A percentile compares a stretch with the other conserved stretches of the same genome.
Evolutionary conservation across 2,888 invertebrate genomes (phyloP).

Genomic region (Apamea epomidion): DNA sequence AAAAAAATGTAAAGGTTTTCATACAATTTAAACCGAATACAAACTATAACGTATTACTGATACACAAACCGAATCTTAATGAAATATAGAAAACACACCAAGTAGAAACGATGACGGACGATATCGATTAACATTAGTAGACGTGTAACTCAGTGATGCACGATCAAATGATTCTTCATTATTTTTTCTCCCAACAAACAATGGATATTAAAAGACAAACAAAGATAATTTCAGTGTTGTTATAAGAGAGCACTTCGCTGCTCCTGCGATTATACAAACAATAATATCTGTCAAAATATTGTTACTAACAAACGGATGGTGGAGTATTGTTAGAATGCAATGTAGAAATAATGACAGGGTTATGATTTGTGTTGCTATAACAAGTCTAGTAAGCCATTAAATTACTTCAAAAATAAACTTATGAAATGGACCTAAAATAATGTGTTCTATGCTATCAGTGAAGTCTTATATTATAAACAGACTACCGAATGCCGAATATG

Average conservation of each 20-base stretch:
- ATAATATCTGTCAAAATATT: constrained; percentile 61
- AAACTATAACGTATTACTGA: not conserved
- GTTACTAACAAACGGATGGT: constrained; percentile 46
- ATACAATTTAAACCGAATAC: too few species aligned
- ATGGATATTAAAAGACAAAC: constrained; percentile 52
- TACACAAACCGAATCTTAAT: not conserved
- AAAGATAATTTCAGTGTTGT: constrained; percentile 47
- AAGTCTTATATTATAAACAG: not conserved
- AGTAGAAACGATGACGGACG: not conserved
- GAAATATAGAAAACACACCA: not conserved
- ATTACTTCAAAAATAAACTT: too few species aligned
- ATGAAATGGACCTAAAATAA: not conserved
- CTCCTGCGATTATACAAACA: constrained; percentile 48
- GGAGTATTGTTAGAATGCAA: constrained; percentile 43
- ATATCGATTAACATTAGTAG: not conserved
- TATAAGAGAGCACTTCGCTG: constrained; percentile 42
- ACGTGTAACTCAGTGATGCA: not conserved
- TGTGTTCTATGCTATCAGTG: not conserved
- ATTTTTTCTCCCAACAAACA: constrained; percentile 27
- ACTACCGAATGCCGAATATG: too few species aligned
- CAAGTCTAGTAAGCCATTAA: not conserved
- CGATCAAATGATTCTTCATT: constrained; percentile 4
- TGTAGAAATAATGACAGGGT: constrained; percentile 56
- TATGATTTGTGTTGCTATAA: constrained; percentile 26
- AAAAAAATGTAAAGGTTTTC: too few species aligned